Base-by-base conservation (phyloP, 2,113 vertebrate species). In the Mesocricetus auratus region DNA sequence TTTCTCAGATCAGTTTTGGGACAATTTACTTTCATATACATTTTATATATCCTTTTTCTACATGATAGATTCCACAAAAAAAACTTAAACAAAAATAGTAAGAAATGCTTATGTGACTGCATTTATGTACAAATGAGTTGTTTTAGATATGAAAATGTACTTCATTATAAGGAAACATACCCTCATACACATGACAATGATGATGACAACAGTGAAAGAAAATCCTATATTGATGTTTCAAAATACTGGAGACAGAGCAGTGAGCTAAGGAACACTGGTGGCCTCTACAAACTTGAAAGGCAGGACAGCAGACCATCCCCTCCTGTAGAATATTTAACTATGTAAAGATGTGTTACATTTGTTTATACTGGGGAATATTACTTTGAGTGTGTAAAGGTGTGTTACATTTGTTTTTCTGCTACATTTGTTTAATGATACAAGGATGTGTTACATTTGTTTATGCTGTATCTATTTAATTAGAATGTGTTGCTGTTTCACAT, bases 11-110 rank as follows among this genome's bases (percentile, higher is more conserved):
- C 36, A 56, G 12, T 0, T 47, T 93, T 89, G 21, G 33, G 24
- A 58, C 11, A 85, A 75, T 45, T 85, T 82, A 50, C 26, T 62
- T 93, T 90, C 56, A 60, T 3, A 77, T 85, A 75, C 2, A 77
- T 81, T 92, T 77, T 86, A 79, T 31, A 24, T 86, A 11, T 83
- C 83, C 22, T 94, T 53, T 93, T 91, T 62, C 60, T 79, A 21
- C 69, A 45, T 68, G 21, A 62, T 53, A 89, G 31, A 71, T 94
- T 90, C 75, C 22, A 77, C 6, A 82, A n/a, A 8, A 75, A 78
- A 26, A 89, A n/a, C 62, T 62, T 75, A 39, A 71, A 71, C 24
- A 82, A 77, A 79, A 81, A 87, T 62, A 87, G 33, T 73, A n/a
- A 87, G 45, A 33, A 93, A 68, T 58, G 26, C 50, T 22, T 33